Percentiles rank a stretch among this genome's conserved stretches.
phyloP scores from a whole-genome alignment of 2,888 invertebrate species.

The Microplitis deprimator region DNA sequence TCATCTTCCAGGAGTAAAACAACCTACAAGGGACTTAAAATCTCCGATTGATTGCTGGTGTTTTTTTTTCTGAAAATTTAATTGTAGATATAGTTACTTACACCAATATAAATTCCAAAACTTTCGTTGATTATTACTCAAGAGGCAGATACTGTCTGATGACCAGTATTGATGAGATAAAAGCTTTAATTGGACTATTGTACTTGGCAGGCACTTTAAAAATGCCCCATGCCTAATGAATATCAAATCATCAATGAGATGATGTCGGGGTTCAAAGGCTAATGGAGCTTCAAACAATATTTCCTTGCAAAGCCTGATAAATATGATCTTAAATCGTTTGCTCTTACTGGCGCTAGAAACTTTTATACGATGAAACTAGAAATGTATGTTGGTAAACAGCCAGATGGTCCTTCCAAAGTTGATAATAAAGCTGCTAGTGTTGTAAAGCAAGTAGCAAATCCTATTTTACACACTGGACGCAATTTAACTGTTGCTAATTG shows the following conservation, averaged over 20 bases:
- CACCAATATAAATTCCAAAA: background rate
- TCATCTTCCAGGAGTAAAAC: background rate
- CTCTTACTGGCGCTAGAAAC: slow-evolving; percentile 37
- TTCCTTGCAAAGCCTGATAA: slow-evolving; percentile 41
- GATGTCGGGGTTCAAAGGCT: slow-evolving; percentile 41
- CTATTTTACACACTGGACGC: slow-evolving; percentile 53
- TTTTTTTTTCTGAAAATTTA: background rate
- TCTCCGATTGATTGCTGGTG: background rate
- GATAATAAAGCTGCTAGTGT: slow-evolving; percentile 54
- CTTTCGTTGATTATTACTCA: background rate
- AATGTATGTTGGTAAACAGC: slow-evolving; percentile 58
- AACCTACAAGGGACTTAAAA: background rate
- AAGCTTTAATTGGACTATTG: background rate
- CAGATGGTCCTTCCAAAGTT: slow-evolving; percentile 54
- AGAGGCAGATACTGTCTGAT: background rate
- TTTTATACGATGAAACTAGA: slow-evolving; percentile 55
- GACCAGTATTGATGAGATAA: background rate
- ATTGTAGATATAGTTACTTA: background rate
- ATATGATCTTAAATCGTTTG: slow-evolving; percentile 43
- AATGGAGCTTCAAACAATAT: slow-evolving; percentile 44
- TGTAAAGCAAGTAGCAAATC: slow-evolving; percentile 49
- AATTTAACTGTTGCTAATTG: slow-evolving; percentile 58
- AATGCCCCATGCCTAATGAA: slow-evolving; percentile 17
- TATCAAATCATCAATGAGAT: slow-evolving; percentile 40
- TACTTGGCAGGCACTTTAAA: background rate